phyloP scores from a whole-genome alignment of 2,888 invertebrate genomes.

The Cerastis rubricosa region DNA sequence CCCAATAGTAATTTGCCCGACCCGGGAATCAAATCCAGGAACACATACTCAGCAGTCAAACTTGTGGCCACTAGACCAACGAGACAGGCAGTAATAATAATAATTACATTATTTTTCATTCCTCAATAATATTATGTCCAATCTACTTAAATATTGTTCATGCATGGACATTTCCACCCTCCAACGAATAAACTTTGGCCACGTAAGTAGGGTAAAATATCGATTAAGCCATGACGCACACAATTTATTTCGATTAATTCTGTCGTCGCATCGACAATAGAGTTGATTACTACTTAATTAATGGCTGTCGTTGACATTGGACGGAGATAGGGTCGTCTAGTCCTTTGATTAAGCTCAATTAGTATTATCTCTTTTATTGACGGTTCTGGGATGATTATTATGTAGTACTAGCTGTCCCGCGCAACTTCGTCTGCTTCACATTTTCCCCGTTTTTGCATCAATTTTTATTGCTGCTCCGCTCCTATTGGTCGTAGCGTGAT shows the following conservation, averaged over 20 bases:
- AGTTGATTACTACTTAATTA: slow-evolving; percentile 49
- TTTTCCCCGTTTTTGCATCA: no score
- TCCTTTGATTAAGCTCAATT: slow-evolving; percentile 51
- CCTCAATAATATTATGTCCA: slow-evolving; percentile 8
- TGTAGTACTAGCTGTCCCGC: background rate
- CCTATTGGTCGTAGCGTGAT: no score
- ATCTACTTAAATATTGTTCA: slow-evolving; percentile 8
- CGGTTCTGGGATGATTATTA: slow-evolving; percentile 14
- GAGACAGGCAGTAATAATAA: no score
- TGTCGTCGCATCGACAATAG: slow-evolving; percentile 28
- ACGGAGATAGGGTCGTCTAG: slow-evolving; percentile 41
- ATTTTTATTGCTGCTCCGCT: no score
- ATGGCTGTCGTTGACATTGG: slow-evolving; percentile 39
- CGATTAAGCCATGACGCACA: slow-evolving; percentile 28
- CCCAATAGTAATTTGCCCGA: no score
- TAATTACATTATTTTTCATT: no score
- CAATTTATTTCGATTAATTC: slow-evolving; percentile 38
- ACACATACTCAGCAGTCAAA: no score
- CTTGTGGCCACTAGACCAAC: no score
- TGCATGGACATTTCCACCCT: background rate
- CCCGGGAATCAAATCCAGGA: no score
- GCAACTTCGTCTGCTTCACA: no score
- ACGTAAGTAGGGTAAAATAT: slow-evolving; percentile 5
- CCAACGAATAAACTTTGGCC: background rate
- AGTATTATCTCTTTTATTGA: slow-evolving; percentile 21